phyloP scores from a whole-genome alignment of 2,113 vertebrate genomes.

The Salvelinus fontinalis region DNA sequence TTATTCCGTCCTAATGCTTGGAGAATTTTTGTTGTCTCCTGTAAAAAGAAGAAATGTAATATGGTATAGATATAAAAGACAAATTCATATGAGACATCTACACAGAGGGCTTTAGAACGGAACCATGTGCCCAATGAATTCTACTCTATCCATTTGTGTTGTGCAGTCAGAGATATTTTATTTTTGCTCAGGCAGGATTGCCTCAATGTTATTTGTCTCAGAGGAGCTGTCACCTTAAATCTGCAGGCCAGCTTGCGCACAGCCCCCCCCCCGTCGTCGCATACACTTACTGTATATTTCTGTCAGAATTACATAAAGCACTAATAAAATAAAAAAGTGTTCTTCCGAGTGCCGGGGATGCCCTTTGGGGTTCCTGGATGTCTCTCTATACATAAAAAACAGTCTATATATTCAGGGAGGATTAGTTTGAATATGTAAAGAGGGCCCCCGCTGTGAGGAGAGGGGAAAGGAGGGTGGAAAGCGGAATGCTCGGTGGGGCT shows the following conservation, averaged over 20 bases:
- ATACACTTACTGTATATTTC: conserved; percentile 67
- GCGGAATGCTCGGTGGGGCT: conserved; percentile 56
- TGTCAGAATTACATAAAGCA: conserved; percentile 87
- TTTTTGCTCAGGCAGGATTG: conserved; percentile 69
- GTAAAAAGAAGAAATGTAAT: neutral
- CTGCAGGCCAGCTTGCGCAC: conserved; percentile 84
- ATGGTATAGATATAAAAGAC: neutral
- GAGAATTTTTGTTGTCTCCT: neutral
- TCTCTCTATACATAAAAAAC: conserved; percentile 82
- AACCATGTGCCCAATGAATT: neutral
- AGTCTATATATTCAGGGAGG: conserved; percentile 83
- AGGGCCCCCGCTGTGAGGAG: conserved; percentile 76
- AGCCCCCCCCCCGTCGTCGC: conserved; percentile 61
- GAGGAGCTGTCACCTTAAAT: conserved; percentile 85
- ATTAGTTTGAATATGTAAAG: conserved; percentile 95
- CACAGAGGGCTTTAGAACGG: neutral
- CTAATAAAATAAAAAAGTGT: conserved; percentile 91
- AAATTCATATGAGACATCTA: too few relatives aligned
- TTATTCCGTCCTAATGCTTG: neutral
- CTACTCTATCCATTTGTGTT: neutral
- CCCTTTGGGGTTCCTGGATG: conserved; percentile 83
- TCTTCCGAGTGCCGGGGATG: conserved; percentile 83
- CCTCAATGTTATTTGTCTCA: conserved; percentile 80
- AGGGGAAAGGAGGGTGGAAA: conserved; percentile 41
- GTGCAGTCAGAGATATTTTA: conserved; percentile 20